Evolutionary conservation across 2,888 invertebrate species (phyloP), one percentile per base, ranked within the genome.

Genomic region (Drosophila affinis): DNA sequence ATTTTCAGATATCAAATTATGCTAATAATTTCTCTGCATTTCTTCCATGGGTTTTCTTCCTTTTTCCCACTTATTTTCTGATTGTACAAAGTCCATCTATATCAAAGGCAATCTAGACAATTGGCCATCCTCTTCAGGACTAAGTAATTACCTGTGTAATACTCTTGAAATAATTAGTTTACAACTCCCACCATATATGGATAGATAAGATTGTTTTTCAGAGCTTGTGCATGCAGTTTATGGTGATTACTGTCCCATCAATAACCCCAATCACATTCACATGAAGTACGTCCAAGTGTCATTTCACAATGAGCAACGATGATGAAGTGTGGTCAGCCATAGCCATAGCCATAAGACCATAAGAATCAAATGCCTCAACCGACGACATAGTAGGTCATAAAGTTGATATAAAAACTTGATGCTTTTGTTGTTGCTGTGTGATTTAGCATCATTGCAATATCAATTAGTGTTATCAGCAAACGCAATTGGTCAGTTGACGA

Each of bases 401-500:
- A 47, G 9, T 17, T 58, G 39, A 58, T 49, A 62, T 45, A 62
- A 49, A 39, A 39, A 9, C 34, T 53, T 18, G 45, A 34, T 34
- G 46, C 29, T 21, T 44, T 44, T 49, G 45, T 24, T 51, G 32
- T 68, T 67, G 21, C 21, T 21, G 55, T 54, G 60, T 44, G 53
- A 55, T 63, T 76, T 62, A 67, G 70, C 63, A 75, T 71, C 71
- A 67, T 59, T 49, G 72, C 71, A 78, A 67, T 67, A 73, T 73
- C 72, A 72, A 72, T 74, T 76, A 60, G 32, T 61, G 32, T 56
- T 74, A 76, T 74, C 70, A 59, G 57, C 44, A 27, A 9, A 44
- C n/a, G 29, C 44, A 61, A 62, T 62, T 87, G 77, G 80, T 81
- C 82, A 82, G 69, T 69, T 69, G 71, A 72, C 75, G 34, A 52